These are phyloP conservation scores for Sthenelais limicola DNA, from an alignment of 2,888 invertebrate genomes.

Conservation along the genomic window DNA sequence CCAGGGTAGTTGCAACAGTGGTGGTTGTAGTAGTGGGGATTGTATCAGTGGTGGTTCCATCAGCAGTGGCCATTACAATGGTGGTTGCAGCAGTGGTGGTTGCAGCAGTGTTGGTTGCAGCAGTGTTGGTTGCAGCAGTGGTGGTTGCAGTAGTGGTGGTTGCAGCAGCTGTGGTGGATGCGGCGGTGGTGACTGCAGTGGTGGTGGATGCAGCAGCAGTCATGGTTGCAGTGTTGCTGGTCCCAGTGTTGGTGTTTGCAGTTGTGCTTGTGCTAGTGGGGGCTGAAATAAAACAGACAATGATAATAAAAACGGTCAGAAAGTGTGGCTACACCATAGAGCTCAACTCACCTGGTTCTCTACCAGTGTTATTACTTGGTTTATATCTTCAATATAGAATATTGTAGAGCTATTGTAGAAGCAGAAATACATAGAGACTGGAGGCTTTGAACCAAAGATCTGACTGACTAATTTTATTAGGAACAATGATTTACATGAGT, in stretches of 20 bases:
- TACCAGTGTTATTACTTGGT: too few relatives aligned
- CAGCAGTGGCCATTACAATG: constrained; percentile 34
- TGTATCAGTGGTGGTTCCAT: constrained; percentile 32
- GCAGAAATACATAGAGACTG: too few relatives aligned
- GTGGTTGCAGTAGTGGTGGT: constrained; percentile 43
- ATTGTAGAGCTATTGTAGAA: too few relatives aligned
- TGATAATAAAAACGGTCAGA: not conserved
- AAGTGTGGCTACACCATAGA: too few relatives aligned
- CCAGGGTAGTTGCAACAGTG: constrained; percentile 26
- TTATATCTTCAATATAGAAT: too few relatives aligned
- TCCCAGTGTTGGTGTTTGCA: constrained; percentile 31
- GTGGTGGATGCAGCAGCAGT: constrained; percentile 45
- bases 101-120: constrained; percentile 42
- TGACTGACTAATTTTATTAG: too few relatives aligned
- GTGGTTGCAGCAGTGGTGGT: constrained; percentile 41
- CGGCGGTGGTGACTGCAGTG: constrained; percentile 43
- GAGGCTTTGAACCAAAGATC: too few relatives aligned
- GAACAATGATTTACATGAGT: too few relatives aligned
- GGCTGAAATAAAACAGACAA: not conserved
- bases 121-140: constrained; percentile 44
- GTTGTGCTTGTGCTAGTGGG: not conserved
- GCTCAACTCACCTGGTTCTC: too few relatives aligned
- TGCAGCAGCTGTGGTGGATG: constrained; percentile 45
- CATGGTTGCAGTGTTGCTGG: constrained; percentile 14
- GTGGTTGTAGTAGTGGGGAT: constrained; percentile 31